Percentiles rank a stretch among this genome's conserved stretches.
phyloP scores from a whole-genome alignment of 1,140 invertebrate genomes.

The Planococcus citri region DNA sequence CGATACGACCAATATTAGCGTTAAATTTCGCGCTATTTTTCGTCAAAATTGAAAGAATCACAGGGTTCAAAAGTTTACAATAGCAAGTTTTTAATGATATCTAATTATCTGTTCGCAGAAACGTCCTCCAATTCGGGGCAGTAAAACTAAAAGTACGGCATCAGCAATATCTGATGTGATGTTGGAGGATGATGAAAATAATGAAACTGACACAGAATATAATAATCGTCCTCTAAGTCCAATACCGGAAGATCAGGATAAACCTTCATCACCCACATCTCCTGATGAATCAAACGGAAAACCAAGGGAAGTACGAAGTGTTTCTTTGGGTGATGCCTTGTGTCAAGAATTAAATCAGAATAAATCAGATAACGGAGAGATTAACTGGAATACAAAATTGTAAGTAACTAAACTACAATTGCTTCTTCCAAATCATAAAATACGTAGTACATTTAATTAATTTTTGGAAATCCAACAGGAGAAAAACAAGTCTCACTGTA shows the following conservation, averaged over 20 bases:
- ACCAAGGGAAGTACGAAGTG: neutral
- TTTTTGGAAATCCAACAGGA: neutral
- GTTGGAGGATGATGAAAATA: neutral
- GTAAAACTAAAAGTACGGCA: neutral
- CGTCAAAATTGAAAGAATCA: no score
- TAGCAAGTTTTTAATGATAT: no score
- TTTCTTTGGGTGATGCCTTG: neutral
- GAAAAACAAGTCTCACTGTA: neutral
- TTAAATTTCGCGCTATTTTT: no score
- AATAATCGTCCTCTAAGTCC: neutral
- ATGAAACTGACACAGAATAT: neutral
- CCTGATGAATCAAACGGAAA: neutral
- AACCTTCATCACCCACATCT: neutral
- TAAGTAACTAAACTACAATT: neutral
- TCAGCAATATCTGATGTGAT: neutral
- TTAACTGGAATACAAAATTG: neutral
- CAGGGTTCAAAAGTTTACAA: no score
- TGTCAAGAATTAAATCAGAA: neutral
- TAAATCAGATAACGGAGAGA: neutral
- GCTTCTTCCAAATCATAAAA: no score
- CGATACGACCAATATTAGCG: no score
- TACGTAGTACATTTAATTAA: neutral
- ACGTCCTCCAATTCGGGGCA: neutral
- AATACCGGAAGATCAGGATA: neutral
- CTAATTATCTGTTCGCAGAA: neutral